Percentiles rank a stretch among this genome's conserved stretches.
Conservation (phyloP, 2,888 invertebrate genomes). For the Endomychus coccineus region DNA sequence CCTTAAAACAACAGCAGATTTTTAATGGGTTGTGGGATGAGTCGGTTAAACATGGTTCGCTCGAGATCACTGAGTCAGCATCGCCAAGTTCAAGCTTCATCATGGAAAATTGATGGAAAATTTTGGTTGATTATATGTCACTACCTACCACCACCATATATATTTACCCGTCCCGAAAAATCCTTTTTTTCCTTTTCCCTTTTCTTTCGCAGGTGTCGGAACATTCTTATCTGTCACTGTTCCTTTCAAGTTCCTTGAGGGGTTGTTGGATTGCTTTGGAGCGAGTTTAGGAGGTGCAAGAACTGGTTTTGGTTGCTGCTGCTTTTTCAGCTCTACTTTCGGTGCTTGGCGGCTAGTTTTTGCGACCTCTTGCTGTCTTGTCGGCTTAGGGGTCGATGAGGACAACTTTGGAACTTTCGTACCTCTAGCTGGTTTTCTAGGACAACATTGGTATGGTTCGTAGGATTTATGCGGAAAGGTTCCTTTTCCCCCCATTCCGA, state of each 20-base stretch:
- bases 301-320: too few species aligned
- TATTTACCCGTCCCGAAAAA: conserved; percentile 78
- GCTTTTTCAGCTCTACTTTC: conserved; percentile 26
- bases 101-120: conserved; percentile 29
- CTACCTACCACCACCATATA: conserved; percentile 70
- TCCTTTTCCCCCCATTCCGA: conserved; percentile 85
- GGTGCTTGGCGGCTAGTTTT: conserved; percentile 26
- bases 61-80: conserved; percentile 26
- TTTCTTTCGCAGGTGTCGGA: conserved; percentile 49
- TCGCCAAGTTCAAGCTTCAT: conserved; percentile 37
- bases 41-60: conserved; percentile 21
- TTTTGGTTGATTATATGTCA: conserved; percentile 31
- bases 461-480: conserved; percentile 67
- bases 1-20: too few species aligned
- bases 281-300: conserved; percentile 32
- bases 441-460: conserved; percentile 90
- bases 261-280: conserved; percentile 16
- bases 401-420: conserved; percentile 75
- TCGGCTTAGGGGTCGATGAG: conserved; percentile 1
- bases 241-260: conserved; percentile 21
- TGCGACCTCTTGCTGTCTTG: conserved; percentile 23
- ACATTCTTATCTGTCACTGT: conserved; percentile 40
- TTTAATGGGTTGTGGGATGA: too few species aligned
- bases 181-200: conserved; percentile 66
- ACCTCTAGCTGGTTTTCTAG: conserved; percentile 71